phyloP scores from a whole-genome alignment of 37 sponge, comb jelly and placozoan species.

The Oopsacas minuta region DNA sequence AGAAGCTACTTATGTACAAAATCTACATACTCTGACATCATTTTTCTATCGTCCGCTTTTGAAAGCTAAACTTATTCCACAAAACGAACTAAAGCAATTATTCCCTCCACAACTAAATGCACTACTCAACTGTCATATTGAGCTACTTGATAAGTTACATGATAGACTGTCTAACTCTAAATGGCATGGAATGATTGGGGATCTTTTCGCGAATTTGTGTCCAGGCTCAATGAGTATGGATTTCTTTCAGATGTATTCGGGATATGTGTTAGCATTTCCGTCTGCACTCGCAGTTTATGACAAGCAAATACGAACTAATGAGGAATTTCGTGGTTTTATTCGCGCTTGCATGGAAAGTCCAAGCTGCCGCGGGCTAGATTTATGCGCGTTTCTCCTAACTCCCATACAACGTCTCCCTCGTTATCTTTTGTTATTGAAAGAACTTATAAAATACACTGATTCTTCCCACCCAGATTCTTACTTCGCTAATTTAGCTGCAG shows the following conservation, averaged over 20 bases:
- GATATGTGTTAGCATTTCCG: neutral
- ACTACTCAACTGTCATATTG: neutral
- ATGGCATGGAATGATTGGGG: neutral
- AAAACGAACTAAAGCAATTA: neutral
- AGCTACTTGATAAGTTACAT: neutral
- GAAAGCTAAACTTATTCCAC: neutral
- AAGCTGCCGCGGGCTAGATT: neutral
- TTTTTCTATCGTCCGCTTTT: neutral
- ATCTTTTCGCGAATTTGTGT: neutral
- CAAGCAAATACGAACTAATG: neutral
- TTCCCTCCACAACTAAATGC: neutral
- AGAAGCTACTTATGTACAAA: neutral
- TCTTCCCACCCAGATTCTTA: neutral
- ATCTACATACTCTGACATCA: neutral
- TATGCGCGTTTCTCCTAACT: neutral
- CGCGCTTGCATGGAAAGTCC: slow-evolving; percentile 14
- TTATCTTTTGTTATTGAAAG: neutral
- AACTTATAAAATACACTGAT: neutral
- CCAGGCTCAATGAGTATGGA: neutral
- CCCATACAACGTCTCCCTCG: neutral
- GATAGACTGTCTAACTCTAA: neutral
- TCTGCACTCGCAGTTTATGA: neutral
- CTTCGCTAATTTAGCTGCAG: neutral
- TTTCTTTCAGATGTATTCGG: slow-evolving; percentile 8
- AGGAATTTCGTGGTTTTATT: slow-evolving; percentile 8